Conservation (phyloP, 2,113 vertebrate species). For the Amphiprion ocellaris region DNA sequence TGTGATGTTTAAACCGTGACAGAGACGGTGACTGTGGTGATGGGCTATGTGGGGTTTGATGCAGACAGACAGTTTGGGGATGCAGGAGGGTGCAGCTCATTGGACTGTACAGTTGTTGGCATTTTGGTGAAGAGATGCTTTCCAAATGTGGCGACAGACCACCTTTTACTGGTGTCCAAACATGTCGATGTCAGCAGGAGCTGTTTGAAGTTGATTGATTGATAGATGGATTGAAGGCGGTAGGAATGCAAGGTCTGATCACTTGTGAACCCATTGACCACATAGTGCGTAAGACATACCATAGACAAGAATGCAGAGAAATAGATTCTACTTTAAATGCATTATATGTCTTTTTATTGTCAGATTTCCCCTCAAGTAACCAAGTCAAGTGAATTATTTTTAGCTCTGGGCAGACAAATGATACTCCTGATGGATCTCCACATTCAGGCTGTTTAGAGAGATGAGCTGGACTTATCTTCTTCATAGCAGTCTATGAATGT, state of each 20-base stretch:
- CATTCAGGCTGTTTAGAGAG: neutral
- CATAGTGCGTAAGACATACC: neutral
- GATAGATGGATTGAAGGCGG: neutral
- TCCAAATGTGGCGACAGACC: conserved; percentile 26
- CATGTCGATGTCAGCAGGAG: conserved; percentile 15
- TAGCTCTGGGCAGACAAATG: no score
- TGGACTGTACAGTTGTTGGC: conserved; percentile 2
- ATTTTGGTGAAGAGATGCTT: conserved; percentile 6
- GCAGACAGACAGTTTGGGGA: neutral
- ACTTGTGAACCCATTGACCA: neutral
- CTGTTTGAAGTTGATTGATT: neutral
- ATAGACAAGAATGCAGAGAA: neutral
- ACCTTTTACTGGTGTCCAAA: conserved; percentile 48
- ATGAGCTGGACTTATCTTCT: neutral
- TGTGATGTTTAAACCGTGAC: conserved; percentile 9
- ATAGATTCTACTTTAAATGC: neutral
- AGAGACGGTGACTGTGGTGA: neutral
- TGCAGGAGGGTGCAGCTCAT: conserved; percentile 16
- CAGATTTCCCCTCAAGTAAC: neutral
- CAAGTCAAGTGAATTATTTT: neutral
- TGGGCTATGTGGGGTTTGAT: neutral
- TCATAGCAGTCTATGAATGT: no score
- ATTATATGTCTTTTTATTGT: neutral
- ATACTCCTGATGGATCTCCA: no score
- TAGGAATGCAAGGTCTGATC: neutral